Percentiles rank a stretch among this genome's conserved stretches.
Conservation (phyloP, 2,113 vertebrate species). For the Orcinus orca region DNA sequence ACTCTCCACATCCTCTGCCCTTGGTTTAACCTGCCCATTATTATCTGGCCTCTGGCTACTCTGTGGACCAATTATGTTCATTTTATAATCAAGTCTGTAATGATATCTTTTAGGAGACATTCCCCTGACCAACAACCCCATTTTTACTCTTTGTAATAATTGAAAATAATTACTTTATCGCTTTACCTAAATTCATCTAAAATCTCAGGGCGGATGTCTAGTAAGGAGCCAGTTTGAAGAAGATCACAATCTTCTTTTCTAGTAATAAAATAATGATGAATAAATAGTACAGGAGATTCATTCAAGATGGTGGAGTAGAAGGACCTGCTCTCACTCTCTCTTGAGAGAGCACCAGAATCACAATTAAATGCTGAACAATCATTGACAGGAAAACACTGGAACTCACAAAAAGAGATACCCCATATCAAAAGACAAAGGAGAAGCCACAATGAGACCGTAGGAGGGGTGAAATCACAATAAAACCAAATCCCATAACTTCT, state of each 20-base stretch:
- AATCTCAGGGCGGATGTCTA: background rate
- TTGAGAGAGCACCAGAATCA: too few relatives aligned
- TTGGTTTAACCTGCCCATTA: fast-evolving
- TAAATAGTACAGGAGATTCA: background rate
- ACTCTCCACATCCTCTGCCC: fast-evolving
- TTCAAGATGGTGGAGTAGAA: too few relatives aligned
- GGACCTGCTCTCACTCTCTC: too few relatives aligned
- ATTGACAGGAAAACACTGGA: too few relatives aligned
- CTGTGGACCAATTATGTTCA: too few relatives aligned
- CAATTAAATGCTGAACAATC: too few relatives aligned
- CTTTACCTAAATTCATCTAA: background rate
- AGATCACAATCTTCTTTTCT: background rate
- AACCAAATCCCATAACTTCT: too few relatives aligned
- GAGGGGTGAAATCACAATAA: too few relatives aligned
- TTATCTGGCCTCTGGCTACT: fast-evolving
- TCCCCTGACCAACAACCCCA: fast-evolving
- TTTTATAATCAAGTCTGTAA: background rate
- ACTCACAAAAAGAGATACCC: too few relatives aligned
- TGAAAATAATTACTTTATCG: background rate
- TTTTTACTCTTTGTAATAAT: background rate
- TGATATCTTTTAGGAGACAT: background rate
- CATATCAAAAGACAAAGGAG: too few relatives aligned
- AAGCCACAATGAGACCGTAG: too few relatives aligned
- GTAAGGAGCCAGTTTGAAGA: background rate
- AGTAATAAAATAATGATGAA: background rate